Conservation (phyloP, 2,888 invertebrate genomes). For the Stenichneumon culpator region DNA sequence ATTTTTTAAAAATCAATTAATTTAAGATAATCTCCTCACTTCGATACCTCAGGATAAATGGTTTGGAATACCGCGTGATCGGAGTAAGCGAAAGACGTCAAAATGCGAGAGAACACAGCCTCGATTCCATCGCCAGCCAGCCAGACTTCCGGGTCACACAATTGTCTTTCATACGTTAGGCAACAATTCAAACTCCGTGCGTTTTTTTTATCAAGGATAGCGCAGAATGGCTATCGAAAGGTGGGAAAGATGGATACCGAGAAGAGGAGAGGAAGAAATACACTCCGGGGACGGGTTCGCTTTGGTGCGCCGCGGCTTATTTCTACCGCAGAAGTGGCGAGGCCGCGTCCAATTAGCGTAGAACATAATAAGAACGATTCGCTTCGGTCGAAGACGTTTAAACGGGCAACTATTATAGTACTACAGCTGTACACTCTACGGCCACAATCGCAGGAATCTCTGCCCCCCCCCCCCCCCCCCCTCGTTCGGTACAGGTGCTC, state of each 20-base stretch:
- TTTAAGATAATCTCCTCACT: too few relatives aligned
- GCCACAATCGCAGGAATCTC: not conserved
- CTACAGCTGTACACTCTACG: not conserved
- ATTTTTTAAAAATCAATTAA: too few relatives aligned
- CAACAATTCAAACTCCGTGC: not conserved
- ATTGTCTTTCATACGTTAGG: not conserved
- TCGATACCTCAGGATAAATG: too few relatives aligned
- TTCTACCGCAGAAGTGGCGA: constrained; percentile 26
- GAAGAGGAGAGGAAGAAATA: constrained; percentile 3
- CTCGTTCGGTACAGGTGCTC: constrained; percentile 26
- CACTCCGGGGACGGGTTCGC: not conserved
- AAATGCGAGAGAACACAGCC: too few relatives aligned
- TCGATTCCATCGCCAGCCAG: not conserved
- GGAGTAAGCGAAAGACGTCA: too few relatives aligned
- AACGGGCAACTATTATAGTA: constrained; percentile 22
- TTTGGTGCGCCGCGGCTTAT: constrained; percentile 7
- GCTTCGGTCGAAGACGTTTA: constrained; percentile 38
- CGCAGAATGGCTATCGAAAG: constrained; percentile 1
- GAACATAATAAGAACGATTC: constrained; percentile 52
- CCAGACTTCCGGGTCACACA: constrained; percentile 16
- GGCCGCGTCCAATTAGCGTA: constrained; percentile 55
- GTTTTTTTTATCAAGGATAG: not conserved
- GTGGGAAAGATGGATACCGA: not conserved
- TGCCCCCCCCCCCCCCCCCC: too few relatives aligned
- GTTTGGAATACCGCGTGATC: too few relatives aligned